Evolutionary conservation across 2,888 invertebrate genomes (phyloP).

Genomic region (Himalopsyche kuldschensis): DNA sequence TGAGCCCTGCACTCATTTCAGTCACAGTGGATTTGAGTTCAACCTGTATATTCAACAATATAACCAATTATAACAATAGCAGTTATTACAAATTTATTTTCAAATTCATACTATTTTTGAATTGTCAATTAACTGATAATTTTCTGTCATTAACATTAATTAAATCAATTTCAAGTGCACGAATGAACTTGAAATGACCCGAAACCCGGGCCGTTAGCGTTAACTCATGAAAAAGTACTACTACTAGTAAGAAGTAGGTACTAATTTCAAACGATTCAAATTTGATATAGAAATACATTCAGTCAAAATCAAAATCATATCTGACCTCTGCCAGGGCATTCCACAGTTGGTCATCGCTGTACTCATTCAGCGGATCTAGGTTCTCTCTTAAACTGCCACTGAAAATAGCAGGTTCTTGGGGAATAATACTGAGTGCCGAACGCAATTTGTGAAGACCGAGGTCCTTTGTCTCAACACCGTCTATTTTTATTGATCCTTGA

Average conservation of each 20-base stretch:
- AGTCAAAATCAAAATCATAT: too few relatives aligned
- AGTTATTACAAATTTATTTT: background rate
- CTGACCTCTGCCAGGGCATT: constrained; percentile 68
- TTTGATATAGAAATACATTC: too few relatives aligned
- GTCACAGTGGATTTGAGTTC: constrained; percentile 65
- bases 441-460: constrained; percentile 61
- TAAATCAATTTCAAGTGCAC: too few relatives aligned
- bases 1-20: constrained; percentile 61
- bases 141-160: too few relatives aligned
- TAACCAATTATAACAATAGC: background rate
- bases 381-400: constrained; percentile 77
- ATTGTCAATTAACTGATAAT: too few relatives aligned
- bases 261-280: too few relatives aligned
- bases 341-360: constrained; percentile 69
- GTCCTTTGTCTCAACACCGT: constrained; percentile 49
- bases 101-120: too few relatives aligned
- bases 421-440: constrained; percentile 63
- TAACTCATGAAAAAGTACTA: too few relatives aligned
- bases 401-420: constrained; percentile 73
- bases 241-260: too few relatives aligned
- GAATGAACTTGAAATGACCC: too few relatives aligned
- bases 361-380: constrained; percentile 71
- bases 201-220: too few relatives aligned
- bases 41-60: constrained; percentile 50
- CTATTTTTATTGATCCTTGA: constrained; percentile 53